Evolutionary conservation across 2,797 vertebrate genomes (phyloP).

Genomic region (Aulostomus chinensis): DNA sequence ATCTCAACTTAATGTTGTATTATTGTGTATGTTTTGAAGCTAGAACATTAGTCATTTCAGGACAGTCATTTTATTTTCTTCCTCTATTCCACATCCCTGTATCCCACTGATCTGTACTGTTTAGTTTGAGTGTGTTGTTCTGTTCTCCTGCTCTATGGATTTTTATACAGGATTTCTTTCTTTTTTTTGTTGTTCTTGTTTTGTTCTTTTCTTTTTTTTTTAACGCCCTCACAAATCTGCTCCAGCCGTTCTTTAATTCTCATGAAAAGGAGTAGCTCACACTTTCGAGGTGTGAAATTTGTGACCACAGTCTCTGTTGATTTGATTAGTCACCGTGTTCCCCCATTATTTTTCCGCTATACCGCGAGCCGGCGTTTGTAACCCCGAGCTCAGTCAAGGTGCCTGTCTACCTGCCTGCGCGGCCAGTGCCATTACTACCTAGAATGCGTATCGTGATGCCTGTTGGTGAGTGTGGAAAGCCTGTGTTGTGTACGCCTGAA

Average conservation of each 20-base stretch:
- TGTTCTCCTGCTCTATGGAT: conserved; percentile 21
- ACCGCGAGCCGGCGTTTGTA: conserved; percentile 18
- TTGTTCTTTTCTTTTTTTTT: not conserved
- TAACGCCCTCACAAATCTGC: conserved; percentile 3
- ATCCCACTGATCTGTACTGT: conserved; percentile 45
- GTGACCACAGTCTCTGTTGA: conserved; percentile 31
- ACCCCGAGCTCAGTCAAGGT: conserved; percentile 44
- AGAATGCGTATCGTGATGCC: conserved; percentile 31
- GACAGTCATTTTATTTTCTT: conserved; percentile 50
- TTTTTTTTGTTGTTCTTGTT: not conserved
- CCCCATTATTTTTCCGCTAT: conserved; percentile 15
- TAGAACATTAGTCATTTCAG: conserved; percentile 70
- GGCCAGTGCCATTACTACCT: conserved; percentile 53
- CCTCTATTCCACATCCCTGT: conserved; percentile 55
- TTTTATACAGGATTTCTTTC: conserved; percentile 11
- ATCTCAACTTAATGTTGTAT: conserved; percentile 74
- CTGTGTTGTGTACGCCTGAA: conserved; percentile 45
- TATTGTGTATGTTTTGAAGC: conserved; percentile 72
- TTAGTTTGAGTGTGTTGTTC: conserved; percentile 31
- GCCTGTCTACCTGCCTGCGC: conserved; percentile 42
- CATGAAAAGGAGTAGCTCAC: too few species aligned
- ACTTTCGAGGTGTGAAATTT: conserved; percentile 6
- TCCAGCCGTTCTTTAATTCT: too few species aligned
- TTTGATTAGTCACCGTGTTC: conserved; percentile 15
- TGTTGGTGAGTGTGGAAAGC: conserved; percentile 27